A percentile compares a stretch with the other conserved stretches of the same genome.
phyloP scores from a whole-genome alignment of 2,888 invertebrate genomes.

The Crepidodera aurea region DNA sequence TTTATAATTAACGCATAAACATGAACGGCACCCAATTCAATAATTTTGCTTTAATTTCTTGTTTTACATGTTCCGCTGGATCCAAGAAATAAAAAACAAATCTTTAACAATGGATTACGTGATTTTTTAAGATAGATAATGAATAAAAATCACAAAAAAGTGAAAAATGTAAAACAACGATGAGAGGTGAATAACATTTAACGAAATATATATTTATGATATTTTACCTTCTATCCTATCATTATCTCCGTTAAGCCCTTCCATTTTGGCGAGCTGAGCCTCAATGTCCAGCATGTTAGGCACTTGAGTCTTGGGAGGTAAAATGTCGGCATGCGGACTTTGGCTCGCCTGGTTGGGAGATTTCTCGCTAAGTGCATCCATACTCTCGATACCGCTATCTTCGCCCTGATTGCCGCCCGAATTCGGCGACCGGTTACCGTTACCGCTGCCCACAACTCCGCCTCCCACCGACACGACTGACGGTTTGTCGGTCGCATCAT shows the following conservation, averaged over 20 bases:
- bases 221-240: conserved; percentile 41
- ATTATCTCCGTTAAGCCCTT: conserved; percentile 59
- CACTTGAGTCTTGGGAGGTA: conserved; percentile 56
- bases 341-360: conserved; percentile 69
- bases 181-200: no score
- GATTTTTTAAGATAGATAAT: no score
- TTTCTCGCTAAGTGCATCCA: conserved; percentile 93
- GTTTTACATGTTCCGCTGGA: no score
- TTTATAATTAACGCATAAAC: no score
- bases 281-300: conserved; percentile 72
- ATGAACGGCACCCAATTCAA: no score
- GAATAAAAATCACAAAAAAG: no score
- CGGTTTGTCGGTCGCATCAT: conserved; percentile 31
- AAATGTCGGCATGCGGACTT: conserved; percentile 67
- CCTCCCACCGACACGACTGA: conserved; percentile 12
- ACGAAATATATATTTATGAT: no score
- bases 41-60: no score
- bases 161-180: no score
- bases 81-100: no score
- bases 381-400: conserved; percentile 91
- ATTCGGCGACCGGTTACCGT: conserved; percentile 56
- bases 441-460: conserved; percentile 6
- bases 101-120: no score
- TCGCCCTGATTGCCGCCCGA: conserved; percentile 71
- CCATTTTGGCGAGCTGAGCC: conserved; percentile 76